Evolutionary conservation across 2,888 invertebrate species (phyloP).

Genomic region (Hemithea aestivaria): DNA sequence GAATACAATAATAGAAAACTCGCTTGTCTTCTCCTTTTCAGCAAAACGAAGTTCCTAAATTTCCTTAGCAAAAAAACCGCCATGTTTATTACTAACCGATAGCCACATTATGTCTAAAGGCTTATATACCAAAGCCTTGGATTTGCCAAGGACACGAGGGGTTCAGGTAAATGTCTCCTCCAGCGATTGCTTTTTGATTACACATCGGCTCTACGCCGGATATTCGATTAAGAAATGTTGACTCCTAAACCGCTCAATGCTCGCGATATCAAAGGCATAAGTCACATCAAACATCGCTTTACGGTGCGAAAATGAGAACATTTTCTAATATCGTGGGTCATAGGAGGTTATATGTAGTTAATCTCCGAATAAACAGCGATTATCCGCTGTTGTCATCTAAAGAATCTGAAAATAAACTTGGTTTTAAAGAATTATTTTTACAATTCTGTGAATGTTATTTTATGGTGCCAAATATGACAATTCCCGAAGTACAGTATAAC

Average conservation of each 20-base stretch:
- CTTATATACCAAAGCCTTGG: constrained; percentile 13
- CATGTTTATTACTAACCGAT: neutral
- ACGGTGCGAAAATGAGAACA: constrained; percentile 4
- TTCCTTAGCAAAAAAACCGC: neutral
- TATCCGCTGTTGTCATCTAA: too few species aligned
- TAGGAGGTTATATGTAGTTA: too few species aligned
- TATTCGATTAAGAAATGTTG: constrained; percentile 34
- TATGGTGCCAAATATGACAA: too few species aligned
- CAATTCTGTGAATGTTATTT: too few species aligned
- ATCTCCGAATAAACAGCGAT: too few species aligned
- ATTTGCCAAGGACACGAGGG: constrained; percentile 16
- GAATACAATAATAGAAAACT: too few species aligned
- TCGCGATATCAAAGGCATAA: constrained; percentile 14
- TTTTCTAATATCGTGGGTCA: neutral
- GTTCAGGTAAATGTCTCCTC: constrained; percentile 31
- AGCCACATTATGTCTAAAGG: constrained; percentile 1
- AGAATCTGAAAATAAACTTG: too few species aligned
- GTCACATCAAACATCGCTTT: constrained; percentile 9
- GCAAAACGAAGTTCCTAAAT: neutral
- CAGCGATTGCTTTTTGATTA: constrained; percentile 50
- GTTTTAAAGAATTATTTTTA: too few species aligned
- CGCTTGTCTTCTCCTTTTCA: too few species aligned
- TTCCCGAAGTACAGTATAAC: too few species aligned
- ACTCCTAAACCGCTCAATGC: constrained; percentile 14
- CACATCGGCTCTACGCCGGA: constrained; percentile 22